Evolutionary conservation across 2,797 vertebrate species (phyloP), one percentile per base, ranked within the genome.

Genomic region (Distichodus sexfasciatus): DNA sequence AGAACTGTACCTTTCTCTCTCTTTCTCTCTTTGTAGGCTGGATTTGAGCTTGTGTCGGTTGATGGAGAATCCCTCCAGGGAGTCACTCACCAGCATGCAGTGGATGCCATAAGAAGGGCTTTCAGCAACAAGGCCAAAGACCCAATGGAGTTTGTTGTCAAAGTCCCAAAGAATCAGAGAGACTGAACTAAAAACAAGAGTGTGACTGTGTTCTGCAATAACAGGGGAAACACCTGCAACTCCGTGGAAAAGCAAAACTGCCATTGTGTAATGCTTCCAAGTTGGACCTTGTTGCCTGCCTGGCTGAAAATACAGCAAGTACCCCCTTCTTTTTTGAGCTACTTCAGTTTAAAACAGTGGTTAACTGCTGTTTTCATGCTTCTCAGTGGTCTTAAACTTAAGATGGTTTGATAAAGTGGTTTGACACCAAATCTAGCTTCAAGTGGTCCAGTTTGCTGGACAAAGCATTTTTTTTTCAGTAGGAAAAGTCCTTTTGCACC

Each of bases 61-160:
- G 96, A 98, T 0, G 94, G 94, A 2, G 92, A 94, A 82, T 94
- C 89, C 74, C 88, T 98, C 71, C 93, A 95, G 82, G 91, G 93
- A 0, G 93, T 94, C 75, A 96, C 94, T 3, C 97, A 98, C 83
- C 95, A 94, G 80, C 91, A 93, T 0, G 96, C 97, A 0, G 96
- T 99, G 80, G 93, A 96, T 23, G 87, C 91, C 71, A 98, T 98
- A 79, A 94, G 96, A 53, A 87, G 87, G 71, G 90, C 94, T 3
- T 99, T 97, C 83, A 91, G 94, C 75, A 95, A 97, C 90, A 97
- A 96, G 86, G 90, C 91, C 81, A 94, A 90, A 87, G 95, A 97
- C 72, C 93, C 94, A 11, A 98, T 99, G 97, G 90, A 96, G 81
- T 90, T 98, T 43, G 91, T 97, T 81, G 92, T 98, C 83, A 96